A percentile compares a stretch with the other conserved stretches of the same genome.
Evolutionary conservation across 2,113 vertebrate genomes (phyloP).

Genomic region (Balaeniceps rex): DNA sequence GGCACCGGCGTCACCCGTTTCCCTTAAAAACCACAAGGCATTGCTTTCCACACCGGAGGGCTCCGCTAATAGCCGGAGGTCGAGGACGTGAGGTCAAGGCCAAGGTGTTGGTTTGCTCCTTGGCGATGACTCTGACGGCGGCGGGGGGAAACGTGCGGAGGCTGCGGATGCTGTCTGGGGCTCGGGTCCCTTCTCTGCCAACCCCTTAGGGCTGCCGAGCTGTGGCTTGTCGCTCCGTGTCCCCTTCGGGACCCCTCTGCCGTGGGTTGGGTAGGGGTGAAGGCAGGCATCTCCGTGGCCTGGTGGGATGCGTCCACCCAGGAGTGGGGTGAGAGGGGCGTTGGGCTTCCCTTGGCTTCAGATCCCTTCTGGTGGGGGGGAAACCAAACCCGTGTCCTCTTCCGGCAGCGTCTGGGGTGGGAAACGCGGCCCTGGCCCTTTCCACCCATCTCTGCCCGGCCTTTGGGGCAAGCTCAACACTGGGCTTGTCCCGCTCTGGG

Average conservation of each 20-base stretch:
- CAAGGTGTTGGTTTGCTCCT: slow-evolving; percentile 30
- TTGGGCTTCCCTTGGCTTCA: background rate
- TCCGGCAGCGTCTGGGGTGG: background rate
- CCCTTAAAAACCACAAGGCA: slow-evolving; percentile 36
- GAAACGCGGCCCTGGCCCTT: accelerated
- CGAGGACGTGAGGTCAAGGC: slow-evolving; percentile 62
- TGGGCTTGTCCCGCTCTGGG: accelerated
- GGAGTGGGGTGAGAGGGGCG: accelerated
- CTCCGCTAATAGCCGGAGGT: slow-evolving; percentile 27
- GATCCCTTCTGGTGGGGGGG: background rate
- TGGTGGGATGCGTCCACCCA: background rate
- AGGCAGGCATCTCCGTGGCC: background rate
- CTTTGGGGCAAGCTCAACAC: accelerated
- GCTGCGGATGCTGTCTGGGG: background rate
- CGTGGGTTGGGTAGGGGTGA: background rate
- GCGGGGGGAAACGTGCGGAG: accelerated
- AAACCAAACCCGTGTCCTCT: accelerated
- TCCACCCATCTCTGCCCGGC: background rate
- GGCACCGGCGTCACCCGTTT: background rate
- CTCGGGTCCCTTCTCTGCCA: background rate
- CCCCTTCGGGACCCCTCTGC: accelerated
- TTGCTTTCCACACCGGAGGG: slow-evolving; percentile 16
- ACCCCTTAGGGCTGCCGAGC: accelerated
- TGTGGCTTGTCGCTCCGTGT: accelerated
- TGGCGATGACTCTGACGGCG: accelerated